Percentiles rank a stretch among this genome's conserved stretches.
Evolutionary conservation across 92 coral and sea anemone genomes (phyloP).

Genomic region (Parazoanthus atlanticus): DNA sequence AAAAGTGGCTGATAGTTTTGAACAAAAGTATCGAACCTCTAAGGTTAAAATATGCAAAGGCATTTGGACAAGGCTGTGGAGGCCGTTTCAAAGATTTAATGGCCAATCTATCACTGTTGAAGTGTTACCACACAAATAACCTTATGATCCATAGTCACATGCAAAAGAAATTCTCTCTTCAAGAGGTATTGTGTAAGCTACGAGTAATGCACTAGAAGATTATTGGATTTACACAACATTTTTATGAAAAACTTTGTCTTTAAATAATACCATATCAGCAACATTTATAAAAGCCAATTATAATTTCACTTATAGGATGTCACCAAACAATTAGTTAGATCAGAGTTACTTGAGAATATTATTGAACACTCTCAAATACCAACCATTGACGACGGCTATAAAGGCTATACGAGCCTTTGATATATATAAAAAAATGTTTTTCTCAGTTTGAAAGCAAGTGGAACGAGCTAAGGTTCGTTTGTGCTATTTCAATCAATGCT

Average conservation of each 20-base stretch:
- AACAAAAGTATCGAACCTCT: too few relatives aligned
- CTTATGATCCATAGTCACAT: background rate
- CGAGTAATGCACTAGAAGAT: background rate
- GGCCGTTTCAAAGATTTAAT: background rate
- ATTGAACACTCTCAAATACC: background rate
- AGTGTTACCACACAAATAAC: too few relatives aligned
- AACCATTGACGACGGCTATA: too few relatives aligned
- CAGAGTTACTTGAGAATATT: background rate
- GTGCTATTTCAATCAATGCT: background rate
- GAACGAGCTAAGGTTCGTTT: too few relatives aligned
- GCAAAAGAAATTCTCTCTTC: background rate
- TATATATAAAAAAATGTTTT: background rate
- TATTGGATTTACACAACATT: background rate
- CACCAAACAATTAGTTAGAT: background rate
- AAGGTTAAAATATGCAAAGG: too few relatives aligned
- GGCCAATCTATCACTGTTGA: background rate
- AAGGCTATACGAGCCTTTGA: too few relatives aligned
- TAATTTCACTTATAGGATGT: too few relatives aligned
- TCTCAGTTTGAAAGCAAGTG: too few relatives aligned
- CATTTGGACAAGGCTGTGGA: background rate
- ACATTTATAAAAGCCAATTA: too few relatives aligned
- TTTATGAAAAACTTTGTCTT: background rate
- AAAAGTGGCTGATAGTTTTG: too few relatives aligned
- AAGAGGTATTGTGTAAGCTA: background rate
- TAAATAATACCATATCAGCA: background rate